Conservation (phyloP, 2,113 vertebrate species). For the Sceloporus tristichus region DNA sequence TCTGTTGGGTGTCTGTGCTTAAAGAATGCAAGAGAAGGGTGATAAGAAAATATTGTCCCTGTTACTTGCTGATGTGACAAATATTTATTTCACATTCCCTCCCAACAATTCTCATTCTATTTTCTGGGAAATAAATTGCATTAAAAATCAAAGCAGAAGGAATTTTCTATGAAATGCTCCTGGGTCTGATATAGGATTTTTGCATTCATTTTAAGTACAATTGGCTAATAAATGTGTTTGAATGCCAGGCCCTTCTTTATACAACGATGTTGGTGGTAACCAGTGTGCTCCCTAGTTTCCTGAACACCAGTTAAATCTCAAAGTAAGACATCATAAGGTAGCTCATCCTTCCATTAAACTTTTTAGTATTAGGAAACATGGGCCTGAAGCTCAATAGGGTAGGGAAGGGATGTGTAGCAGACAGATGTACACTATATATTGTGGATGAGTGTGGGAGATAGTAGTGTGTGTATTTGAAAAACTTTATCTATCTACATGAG, state of each 20-base stretch:
- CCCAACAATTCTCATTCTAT: not conserved
- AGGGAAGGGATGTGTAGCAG: not conserved
- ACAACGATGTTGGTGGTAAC: not conserved
- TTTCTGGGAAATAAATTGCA: not conserved
- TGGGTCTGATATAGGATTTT: not conserved
- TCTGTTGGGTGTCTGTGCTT: not conserved
- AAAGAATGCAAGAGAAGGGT: not conserved
- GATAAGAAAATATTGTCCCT: not conserved
- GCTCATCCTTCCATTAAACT: not conserved
- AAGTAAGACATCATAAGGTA: not conserved
- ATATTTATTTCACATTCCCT: not conserved
- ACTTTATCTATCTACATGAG: too few species aligned
- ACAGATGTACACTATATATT: not conserved
- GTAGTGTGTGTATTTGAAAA: too few species aligned
- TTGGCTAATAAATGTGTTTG: not conserved
- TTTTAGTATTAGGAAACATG: too few species aligned
- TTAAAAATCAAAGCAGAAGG: not conserved
- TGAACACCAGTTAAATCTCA: not conserved
- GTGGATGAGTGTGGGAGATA: too few species aligned
- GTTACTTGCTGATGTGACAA: not conserved
- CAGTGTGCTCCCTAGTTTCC: not conserved
- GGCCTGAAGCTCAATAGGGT: too few species aligned
- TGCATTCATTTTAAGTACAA: not conserved
- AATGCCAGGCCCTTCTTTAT: not conserved
- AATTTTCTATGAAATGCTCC: not conserved